Evolutionary conservation across 2,888 invertebrate genomes (phyloP).

Genomic region (Aspidiotus destructor): DNA sequence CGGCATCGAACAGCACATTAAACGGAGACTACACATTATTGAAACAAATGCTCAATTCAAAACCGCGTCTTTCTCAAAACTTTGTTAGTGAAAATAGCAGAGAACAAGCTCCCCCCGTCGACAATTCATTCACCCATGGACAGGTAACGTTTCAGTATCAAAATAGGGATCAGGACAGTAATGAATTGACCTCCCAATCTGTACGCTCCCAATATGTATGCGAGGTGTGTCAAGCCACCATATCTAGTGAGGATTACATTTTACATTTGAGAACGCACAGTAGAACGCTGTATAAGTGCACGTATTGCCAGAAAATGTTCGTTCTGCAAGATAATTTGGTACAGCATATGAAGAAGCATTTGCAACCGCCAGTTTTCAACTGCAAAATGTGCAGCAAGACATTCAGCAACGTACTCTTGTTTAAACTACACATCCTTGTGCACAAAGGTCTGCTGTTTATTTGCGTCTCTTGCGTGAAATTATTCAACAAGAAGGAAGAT

Average conservation of each 20-base stretch:
- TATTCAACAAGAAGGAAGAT: slow-evolving; percentile 1
- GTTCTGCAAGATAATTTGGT: background rate
- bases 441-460: background rate
- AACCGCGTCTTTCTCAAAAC: background rate
- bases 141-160: background rate
- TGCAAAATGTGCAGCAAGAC: background rate
- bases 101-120: background rate
- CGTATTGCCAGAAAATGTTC: background rate
- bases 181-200: background rate
- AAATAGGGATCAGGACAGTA: background rate
- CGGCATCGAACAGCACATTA: background rate
- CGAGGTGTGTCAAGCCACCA: background rate
- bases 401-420: background rate
- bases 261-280: background rate
- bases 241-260: background rate
- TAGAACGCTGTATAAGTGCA: background rate
- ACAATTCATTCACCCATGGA: background rate
- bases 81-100: background rate
- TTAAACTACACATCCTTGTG: background rate
- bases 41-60: slow-evolving; percentile 1
- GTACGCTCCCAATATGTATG: background rate
- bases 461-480: background rate
- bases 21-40: background rate
- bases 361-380: slow-evolving; percentile 2
- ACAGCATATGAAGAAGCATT: background rate